Percentiles rank a stretch among this genome's conserved stretches.
These are phyloP conservation scores for Acinonyx jubatus DNA, from an alignment of 2,113 vertebrate genomes.

Conservation along the genomic window DNA sequence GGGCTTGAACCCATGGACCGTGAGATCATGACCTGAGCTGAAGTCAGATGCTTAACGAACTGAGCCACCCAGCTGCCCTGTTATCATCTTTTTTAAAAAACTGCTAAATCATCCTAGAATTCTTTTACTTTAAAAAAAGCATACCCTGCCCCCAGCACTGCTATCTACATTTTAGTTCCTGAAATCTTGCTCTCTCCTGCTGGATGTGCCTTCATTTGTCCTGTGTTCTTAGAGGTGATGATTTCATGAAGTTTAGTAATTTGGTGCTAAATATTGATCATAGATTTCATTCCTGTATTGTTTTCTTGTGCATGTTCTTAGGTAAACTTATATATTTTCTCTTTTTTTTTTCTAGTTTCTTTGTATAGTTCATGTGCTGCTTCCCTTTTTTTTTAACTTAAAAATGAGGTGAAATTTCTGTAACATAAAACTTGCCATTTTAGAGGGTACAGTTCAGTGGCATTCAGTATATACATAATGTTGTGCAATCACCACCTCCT, in stretches of 20 bases:
- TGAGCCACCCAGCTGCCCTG: too few relatives aligned
- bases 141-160: neutral
- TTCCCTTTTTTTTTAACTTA: neutral
- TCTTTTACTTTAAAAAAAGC: neutral
- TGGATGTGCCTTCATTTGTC: neutral
- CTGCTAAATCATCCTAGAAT: neutral
- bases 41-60: too few relatives aligned
- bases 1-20: too few relatives aligned
- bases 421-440: neutral
- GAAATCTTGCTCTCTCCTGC: neutral
- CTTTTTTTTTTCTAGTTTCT: neutral
- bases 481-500: neutral
- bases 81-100: neutral
- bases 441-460: neutral
- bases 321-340: neutral
- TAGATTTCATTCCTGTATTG: constrained; percentile 8
- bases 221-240: neutral
- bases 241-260: neutral
- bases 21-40: too few relatives aligned
- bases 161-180: neutral
- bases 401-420: neutral
- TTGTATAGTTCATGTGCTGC: neutral
- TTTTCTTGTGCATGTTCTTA: constrained; percentile 6
- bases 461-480: neutral
- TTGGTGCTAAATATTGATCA: neutral